Percentiles rank a stretch among this genome's conserved stretches.
Conservation (phyloP, 1,140 invertebrate genomes). For the Drosophila busckii region DNA sequence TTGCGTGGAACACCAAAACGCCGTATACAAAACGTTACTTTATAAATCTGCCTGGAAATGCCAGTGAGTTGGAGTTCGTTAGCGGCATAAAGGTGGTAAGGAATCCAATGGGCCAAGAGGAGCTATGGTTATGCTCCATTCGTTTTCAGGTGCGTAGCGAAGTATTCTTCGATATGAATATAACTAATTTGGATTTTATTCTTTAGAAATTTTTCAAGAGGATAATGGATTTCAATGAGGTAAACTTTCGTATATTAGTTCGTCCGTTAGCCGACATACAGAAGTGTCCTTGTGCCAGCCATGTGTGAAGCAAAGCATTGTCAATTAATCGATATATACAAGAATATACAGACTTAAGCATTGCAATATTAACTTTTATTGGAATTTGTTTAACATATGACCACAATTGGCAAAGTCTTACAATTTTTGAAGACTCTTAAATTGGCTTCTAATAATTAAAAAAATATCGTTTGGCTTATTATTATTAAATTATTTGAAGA, state of each 20-base stretch:
- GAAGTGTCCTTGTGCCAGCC: constrained; percentile 45
- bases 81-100: constrained; percentile 85
- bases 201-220: constrained; percentile 83
- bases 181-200: no score
- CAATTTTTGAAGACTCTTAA: no score
- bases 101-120: constrained; percentile 81
- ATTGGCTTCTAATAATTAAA: no score
- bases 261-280: constrained; percentile 55
- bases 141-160: no score
- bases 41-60: constrained; percentile 79
- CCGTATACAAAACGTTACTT: constrained; percentile 63
- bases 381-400: no score
- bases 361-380: no score
- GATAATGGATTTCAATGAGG: constrained; percentile 80
- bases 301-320: constrained; percentile 46
- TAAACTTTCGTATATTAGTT: constrained; percentile 84
- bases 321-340: no score
- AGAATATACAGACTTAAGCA: no score
- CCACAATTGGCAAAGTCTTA: no score
- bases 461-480: no score
- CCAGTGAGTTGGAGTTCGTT: constrained; percentile 82
- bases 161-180: no score
- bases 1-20: constrained; percentile 81
- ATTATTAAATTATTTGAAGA: no score
- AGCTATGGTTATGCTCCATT: constrained; percentile 84